Conservation (phyloP, 1,140 invertebrate genomes). For the Brachionus angularis region DNA sequence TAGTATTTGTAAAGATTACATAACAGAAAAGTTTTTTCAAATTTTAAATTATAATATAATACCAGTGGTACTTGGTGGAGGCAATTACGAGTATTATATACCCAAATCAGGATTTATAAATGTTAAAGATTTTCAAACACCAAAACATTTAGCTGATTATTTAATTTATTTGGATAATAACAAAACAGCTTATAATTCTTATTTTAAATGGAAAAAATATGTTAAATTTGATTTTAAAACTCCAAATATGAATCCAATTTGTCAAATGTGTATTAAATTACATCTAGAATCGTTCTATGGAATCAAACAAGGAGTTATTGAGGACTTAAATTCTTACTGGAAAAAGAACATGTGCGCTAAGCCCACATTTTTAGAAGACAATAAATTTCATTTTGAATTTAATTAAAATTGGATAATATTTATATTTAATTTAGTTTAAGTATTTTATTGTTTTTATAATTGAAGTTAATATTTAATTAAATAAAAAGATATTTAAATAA, state of each 20-base stretch:
- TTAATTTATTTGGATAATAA: slow-evolving; percentile 28
- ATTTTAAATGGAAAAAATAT: slow-evolving; percentile 44
- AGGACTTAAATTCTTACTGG: no score
- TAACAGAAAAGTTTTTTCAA: slow-evolving; percentile 54
- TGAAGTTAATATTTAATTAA: no score
- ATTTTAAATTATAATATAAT: background rate
- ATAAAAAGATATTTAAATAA: no score
- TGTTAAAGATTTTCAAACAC: slow-evolving; percentile 29
- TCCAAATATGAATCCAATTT: slow-evolving; percentile 23
- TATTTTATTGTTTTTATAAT: no score
- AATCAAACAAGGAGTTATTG: no score
- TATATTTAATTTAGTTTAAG: no score
- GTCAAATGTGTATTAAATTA: slow-evolving; percentile 38
- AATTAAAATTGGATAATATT: no score
- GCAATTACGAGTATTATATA: background rate
- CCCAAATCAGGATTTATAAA: slow-evolving; percentile 43
- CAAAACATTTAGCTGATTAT: slow-evolving; percentile 26
- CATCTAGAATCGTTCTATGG: slow-evolving; percentile 14
- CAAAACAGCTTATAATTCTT: slow-evolving; percentile 31
- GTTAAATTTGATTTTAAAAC: no score
- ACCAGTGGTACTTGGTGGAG: slow-evolving; percentile 4
- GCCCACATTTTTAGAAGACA: no score
- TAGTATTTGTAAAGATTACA: slow-evolving; percentile 53
- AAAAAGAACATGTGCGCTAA: no score
- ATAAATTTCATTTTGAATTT: no score